These are phyloP conservation scores for Aphaenogaster ashmeadi DNA, from an alignment of 1,140 invertebrate species.

Conservation along the genomic window DNA sequence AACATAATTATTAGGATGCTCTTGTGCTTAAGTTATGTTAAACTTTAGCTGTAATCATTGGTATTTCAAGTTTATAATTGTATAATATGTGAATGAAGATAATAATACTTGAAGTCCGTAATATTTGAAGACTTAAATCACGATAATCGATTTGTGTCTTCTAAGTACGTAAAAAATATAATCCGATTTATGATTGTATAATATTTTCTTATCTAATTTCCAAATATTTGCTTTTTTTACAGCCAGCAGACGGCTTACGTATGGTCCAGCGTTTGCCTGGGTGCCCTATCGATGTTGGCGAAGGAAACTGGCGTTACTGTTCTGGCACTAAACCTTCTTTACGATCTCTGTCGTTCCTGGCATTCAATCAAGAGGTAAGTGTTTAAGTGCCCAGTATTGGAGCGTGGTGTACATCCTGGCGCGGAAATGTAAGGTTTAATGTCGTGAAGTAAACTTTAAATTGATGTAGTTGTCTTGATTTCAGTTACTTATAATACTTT, in stretches of 20 bases:
- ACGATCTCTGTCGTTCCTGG: constrained; percentile 92
- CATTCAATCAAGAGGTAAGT: constrained; percentile 90
- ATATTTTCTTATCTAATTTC: constrained; percentile 10
- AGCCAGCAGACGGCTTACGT: constrained; percentile 87
- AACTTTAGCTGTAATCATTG: neutral
- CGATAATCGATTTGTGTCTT: neutral
- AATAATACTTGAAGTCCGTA: neutral
- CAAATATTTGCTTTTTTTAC: constrained; percentile 71
- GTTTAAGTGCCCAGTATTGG: constrained; percentile 63
- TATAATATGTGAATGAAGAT: neutral
- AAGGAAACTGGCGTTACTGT: constrained; percentile 97
- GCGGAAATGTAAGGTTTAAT: constrained; percentile 13
- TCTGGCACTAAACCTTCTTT: constrained; percentile 91
- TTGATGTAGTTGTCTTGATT: constrained; percentile 34
- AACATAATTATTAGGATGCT: neutral
- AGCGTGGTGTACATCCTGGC: neutral
- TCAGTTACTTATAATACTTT: constrained; percentile 1
- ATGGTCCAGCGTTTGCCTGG: constrained; percentile 90
- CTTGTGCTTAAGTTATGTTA: neutral
- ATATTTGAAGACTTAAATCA: neutral
- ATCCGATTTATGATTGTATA: neutral
- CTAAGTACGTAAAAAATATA: neutral
- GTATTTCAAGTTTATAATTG: neutral
- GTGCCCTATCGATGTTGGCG: constrained; percentile 94
- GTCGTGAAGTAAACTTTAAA: constrained; percentile 47